Percentiles rank a stretch among this genome's conserved stretches.
Evolutionary conservation across 2,797 vertebrate species (phyloP).

Genomic region (Toxotes lorentzi): DNA sequence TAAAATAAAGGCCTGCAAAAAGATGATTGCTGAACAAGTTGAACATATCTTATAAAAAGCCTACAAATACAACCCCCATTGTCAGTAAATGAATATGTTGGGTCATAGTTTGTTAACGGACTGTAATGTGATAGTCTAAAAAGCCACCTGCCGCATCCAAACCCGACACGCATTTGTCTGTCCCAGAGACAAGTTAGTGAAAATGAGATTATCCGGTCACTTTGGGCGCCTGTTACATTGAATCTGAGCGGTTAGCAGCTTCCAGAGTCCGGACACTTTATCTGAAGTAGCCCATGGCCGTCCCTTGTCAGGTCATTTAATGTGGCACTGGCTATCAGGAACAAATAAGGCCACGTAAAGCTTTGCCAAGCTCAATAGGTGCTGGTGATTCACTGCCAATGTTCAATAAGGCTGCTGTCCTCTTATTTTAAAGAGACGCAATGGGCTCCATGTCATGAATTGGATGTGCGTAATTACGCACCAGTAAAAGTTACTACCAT

Average conservation of each 20-base stretch:
- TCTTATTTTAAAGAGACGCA: constrained; percentile 45
- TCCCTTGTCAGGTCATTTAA: constrained; percentile 82
- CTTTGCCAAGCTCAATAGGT: constrained; percentile 65
- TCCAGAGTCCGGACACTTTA: constrained; percentile 80
- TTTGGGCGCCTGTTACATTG: constrained; percentile 82
- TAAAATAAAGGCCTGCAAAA: constrained; percentile 13
- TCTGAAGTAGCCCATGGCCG: constrained; percentile 81
- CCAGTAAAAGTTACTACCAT: background rate
- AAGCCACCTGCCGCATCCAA: constrained; percentile 79
- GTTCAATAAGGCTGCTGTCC: constrained; percentile 52
- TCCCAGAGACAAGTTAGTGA: constrained; percentile 80
- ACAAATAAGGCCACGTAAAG: constrained; percentile 67
- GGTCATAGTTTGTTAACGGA: constrained; percentile 66
- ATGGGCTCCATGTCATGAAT: constrained; percentile 7
- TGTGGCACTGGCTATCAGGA: constrained; percentile 71
- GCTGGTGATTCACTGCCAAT: constrained; percentile 58
- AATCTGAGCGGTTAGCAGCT: constrained; percentile 79
- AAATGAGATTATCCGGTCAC: constrained; percentile 84
- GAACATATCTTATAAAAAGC: constrained; percentile 16
- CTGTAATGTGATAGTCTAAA: constrained; percentile 76
- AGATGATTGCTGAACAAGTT: constrained; percentile 10
- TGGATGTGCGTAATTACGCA: constrained; percentile 69
- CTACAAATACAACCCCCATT: constrained; percentile 17
- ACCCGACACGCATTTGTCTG: constrained; percentile 78
- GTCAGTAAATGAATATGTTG: constrained; percentile 63